Percentiles rank a stretch among this genome's conserved stretches.
Conservation (phyloP, 2,797 vertebrate genomes). For the Lepus townsendii region DNA sequence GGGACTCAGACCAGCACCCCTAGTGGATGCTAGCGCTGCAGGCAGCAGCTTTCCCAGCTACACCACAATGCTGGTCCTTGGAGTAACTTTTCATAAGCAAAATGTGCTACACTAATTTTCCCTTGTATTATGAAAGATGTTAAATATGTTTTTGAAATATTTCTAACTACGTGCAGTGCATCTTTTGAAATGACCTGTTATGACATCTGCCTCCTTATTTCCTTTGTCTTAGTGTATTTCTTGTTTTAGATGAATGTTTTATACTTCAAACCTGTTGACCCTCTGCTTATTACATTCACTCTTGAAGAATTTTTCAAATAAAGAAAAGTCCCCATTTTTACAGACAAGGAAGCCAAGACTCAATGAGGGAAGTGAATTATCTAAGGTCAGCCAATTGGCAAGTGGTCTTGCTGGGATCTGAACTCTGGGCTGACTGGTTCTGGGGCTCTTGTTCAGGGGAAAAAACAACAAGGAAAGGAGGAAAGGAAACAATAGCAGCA, state of each 20-base stretch:
- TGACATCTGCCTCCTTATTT: background rate
- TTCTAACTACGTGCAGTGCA: slow-evolving; percentile 33
- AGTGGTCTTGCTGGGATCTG: background rate
- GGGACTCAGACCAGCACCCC: no score
- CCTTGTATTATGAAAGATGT: background rate
- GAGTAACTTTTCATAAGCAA: background rate
- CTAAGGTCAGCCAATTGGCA: background rate
- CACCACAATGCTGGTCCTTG: no score
- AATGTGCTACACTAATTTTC: slow-evolving; percentile 34
- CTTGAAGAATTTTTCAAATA: slow-evolving; percentile 50
- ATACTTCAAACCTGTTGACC: background rate
- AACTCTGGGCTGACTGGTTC: slow-evolving; percentile 15
- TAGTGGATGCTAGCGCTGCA: no score
- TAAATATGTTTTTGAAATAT: slow-evolving; percentile 27
- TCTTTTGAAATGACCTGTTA: slow-evolving; percentile 40
- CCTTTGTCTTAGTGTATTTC: slow-evolving; percentile 21
- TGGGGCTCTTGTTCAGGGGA: background rate
- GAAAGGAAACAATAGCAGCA: background rate
- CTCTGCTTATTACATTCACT: background rate
- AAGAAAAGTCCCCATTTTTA: slow-evolving; percentile 33
- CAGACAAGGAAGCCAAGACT: slow-evolving; percentile 1
- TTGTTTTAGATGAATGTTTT: slow-evolving; percentile 44
- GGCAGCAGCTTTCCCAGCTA: no score
- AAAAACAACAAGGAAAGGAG: background rate
- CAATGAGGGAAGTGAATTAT: slow-evolving; percentile 14